Percentiles rank a stretch among this genome's conserved stretches.
Conservation (phyloP, 2,888 invertebrate species). For the Meta bourneti region DNA sequence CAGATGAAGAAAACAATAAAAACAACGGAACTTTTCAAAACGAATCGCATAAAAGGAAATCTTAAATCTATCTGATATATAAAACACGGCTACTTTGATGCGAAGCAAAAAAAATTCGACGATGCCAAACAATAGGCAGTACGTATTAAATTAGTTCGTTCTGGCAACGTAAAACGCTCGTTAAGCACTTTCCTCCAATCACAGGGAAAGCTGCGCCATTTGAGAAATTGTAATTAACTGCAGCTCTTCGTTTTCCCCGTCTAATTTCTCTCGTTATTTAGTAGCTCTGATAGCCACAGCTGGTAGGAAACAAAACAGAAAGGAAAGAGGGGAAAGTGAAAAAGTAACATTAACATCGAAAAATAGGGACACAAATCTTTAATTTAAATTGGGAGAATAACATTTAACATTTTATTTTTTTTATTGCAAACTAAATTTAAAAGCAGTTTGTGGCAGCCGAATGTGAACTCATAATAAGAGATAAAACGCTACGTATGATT, state of each 20-base stretch:
- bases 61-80: not conserved
- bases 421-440: not conserved
- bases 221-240: slow-evolving; percentile 75
- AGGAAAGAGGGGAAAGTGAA: slow-evolving; percentile 18
- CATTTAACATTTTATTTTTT: not conserved
- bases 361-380: slow-evolving; percentile 8
- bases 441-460: not conserved
- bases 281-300: slow-evolving; percentile 54
- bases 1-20: not conserved
- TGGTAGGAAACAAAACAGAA: slow-evolving; percentile 57
- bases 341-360: slow-evolving; percentile 19
- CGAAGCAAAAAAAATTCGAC: slow-evolving; percentile 10
- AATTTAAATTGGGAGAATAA: slow-evolving; percentile 56
- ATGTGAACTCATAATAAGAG: no score
- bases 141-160: slow-evolving; percentile 66
- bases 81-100: not conserved
- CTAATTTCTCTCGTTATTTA: slow-evolving; percentile 67
- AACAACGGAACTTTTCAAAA: not conserved
- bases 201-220: slow-evolving; percentile 68
- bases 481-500: no score
- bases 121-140: slow-evolving; percentile 67
- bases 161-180: slow-evolving; percentile 52
- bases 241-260: slow-evolving; percentile 31
- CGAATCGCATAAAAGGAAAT: not conserved
- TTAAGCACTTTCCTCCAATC: slow-evolving; percentile 59